Evolutionary conservation across 2,113 vertebrate species (phyloP).

Genomic region (Ursus arctos): DNA sequence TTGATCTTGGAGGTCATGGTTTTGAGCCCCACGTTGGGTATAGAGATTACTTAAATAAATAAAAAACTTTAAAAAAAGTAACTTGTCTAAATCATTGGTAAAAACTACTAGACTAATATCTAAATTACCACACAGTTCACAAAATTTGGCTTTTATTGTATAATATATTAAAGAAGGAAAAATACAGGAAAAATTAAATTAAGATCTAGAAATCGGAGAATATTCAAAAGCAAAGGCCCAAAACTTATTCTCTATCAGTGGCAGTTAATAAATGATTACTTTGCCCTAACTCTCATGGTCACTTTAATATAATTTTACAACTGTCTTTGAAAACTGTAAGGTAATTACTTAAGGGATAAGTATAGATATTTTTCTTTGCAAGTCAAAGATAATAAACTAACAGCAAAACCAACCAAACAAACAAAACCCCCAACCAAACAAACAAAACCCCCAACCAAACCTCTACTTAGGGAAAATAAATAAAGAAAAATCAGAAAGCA

Average conservation of each 20-base stretch:
- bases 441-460: background rate
- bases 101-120: background rate
- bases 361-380: background rate
- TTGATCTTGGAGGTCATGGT: background rate
- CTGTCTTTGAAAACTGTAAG: background rate
- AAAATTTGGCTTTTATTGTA: background rate
- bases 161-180: background rate
- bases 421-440: background rate
- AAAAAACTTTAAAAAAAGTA: background rate
- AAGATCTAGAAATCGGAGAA: background rate
- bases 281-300: background rate
- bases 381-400: constrained; percentile 9
- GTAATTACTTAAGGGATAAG: background rate
- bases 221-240: background rate
- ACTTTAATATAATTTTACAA: background rate
- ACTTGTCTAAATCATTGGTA: background rate
- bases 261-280: constrained; percentile 4
- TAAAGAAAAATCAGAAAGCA: background rate
- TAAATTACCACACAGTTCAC: background rate
- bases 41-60: background rate
- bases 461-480: background rate
- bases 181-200: background rate
- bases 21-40: background rate
- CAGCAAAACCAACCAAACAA: background rate
- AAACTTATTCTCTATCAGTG: background rate